Conservation (phyloP, 1,140 invertebrate species). For the Chironomus tepperi region DNA sequence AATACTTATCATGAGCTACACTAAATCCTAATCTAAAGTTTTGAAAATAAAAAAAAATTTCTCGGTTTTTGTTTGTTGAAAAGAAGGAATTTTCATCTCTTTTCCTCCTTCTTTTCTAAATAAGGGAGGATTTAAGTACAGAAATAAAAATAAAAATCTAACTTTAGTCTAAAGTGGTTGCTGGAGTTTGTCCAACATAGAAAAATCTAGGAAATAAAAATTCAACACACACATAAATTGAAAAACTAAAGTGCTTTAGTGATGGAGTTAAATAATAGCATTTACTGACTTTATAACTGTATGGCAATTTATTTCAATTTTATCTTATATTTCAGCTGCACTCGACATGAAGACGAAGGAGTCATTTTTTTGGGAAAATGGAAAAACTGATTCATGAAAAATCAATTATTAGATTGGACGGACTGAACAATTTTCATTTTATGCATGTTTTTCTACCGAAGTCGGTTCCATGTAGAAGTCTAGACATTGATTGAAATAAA, state of each 20-base stretch:
- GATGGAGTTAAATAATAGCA: not conserved
- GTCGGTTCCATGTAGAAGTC: not conserved
- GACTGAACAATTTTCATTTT: not conserved
- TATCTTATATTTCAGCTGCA: not conserved
- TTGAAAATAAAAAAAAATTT: not conserved
- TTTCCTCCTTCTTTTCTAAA: no score
- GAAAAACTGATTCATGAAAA: not conserved
- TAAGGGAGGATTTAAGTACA: no score
- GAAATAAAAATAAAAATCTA: not conserved
- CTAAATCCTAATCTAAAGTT: no score
- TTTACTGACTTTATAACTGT: slow-evolving; percentile 5
- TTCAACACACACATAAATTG: not conserved
- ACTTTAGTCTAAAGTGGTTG: not conserved
- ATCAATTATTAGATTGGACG: no score
- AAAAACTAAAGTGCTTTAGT: not conserved
- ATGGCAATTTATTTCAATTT: slow-evolving; percentile 4
- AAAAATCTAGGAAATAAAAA: not conserved
- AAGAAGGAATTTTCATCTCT: not conserved
- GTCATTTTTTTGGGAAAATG: not conserved
- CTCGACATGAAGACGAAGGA: no score
- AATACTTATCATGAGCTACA: no score
- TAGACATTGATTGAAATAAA: slow-evolving; percentile 22
- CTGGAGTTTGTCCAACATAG: not conserved
- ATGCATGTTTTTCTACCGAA: not conserved
- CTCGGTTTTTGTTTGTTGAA: not conserved